Evolutionary conservation across 1,140 invertebrate species (phyloP).

Genomic region (Penaeus indicus): DNA sequence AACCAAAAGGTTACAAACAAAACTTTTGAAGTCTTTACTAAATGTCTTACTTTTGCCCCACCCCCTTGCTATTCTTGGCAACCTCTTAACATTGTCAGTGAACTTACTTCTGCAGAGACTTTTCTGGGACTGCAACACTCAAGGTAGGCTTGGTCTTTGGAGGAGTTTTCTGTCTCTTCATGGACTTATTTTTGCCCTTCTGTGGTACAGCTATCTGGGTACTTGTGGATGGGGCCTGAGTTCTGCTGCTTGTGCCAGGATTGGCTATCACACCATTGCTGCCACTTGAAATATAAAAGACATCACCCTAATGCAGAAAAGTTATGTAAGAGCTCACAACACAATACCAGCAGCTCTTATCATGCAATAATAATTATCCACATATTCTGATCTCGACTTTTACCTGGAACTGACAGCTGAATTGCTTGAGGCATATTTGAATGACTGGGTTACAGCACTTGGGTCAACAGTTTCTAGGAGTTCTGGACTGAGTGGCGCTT

Average conservation of each 20-base stretch:
- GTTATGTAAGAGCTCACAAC: neutral
- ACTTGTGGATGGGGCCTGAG: neutral
- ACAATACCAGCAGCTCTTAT: neutral
- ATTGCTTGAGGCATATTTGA: conserved; percentile 32
- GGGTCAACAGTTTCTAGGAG: conserved; percentile 50
- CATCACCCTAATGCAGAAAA: neutral
- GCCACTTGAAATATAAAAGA: conserved; percentile 1
- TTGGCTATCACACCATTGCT: neutral
- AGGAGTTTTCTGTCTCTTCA: neutral
- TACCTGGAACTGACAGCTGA: neutral
- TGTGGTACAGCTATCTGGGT: conserved; percentile 27
- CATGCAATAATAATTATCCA: neutral
- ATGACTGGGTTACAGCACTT: conserved; percentile 53
- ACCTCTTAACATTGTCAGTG: no score
- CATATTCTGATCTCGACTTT: neutral
- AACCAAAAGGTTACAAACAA: no score
- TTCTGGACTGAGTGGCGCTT: conserved; percentile 50
- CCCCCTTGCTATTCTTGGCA: no score
- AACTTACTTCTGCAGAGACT: conserved; percentile 39
- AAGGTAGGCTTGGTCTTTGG: conserved; percentile 1
- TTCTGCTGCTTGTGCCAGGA: no score
- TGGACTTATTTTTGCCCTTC: conserved; percentile 41
- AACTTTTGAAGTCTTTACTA: no score
- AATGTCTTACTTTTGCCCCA: no score
- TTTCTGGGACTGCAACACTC: conserved; percentile 54